Evolutionary conservation across 2,797 vertebrate species (phyloP), one percentile per base, ranked within the genome.

Genomic region (Dryobates pubescens): DNA sequence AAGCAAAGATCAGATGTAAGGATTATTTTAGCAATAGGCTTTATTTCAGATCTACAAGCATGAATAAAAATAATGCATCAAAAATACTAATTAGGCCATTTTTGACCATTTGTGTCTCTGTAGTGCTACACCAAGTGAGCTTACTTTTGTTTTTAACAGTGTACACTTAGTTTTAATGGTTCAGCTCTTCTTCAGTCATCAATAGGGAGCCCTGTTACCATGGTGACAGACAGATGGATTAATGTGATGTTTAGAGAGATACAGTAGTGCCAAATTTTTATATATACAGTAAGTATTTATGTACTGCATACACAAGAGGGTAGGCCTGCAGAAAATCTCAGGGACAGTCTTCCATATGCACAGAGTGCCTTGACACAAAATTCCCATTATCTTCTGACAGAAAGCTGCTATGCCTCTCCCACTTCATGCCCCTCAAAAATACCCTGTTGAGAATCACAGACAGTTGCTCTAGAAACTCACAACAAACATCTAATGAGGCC

Each of bases 221-320:
- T 96, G 73, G 95, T 82, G 94, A 96, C 83, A 93, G 95, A 93
- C 84, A 93, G 90, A 94, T 90, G 89, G 82, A 89, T 92, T 96
- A 89, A 85, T 91, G 83, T 0, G 0, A 86, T 86, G 72, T 82
- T 93, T 86, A 88, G 78, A 73, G 74, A 90, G 77, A 84, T 89
- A 80, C 10, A 34, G 72, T 64, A 86, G 47, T 96, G 94, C 90
- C 94, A 95, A 92, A 92, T 94, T 92, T 90, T 84, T 2, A 84
- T 88, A 88, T 91, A 94, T 89, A 92, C 63, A 74, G 80, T 86
- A 78, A 84, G 62, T 41, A 62, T 54, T 79, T 71, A 94, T 82
- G 71, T 67, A 63, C 56, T 62, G 62, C 62, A 71, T 65, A 62
- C 29, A 38, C 76, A 61, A 70, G 54, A 73, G 45, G 77, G 64